Evolutionary conservation across 2,113 vertebrate genomes (phyloP).

Genomic region (Notarius lentiginosus): DNA sequence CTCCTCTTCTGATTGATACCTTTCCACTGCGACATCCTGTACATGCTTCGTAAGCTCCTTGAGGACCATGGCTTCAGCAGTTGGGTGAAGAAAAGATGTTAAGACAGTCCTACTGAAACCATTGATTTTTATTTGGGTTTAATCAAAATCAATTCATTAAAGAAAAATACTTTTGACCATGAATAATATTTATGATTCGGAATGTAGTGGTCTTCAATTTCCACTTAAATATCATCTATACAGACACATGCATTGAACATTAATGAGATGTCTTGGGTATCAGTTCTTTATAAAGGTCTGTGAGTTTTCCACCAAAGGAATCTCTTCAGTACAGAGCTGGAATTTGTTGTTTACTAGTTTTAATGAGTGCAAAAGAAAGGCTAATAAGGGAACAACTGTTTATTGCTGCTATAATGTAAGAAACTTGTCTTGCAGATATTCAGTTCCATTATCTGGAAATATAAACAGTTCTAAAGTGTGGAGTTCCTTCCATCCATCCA

Average conservation of each 20-base stretch:
- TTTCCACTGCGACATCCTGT: background rate
- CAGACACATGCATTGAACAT: background rate
- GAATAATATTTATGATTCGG: background rate
- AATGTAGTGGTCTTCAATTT: background rate
- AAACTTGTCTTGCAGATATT: no score
- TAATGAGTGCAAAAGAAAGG: no score
- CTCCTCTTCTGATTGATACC: background rate
- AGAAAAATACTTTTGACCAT: background rate
- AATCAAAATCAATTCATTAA: background rate
- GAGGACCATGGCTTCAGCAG: background rate
- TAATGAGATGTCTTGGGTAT: background rate
- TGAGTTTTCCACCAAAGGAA: no score
- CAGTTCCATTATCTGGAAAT: no score
- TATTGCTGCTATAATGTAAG: no score
- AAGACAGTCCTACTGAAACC: background rate
- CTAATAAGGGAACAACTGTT: no score
- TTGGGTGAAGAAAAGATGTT: background rate
- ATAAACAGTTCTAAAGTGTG: no score
- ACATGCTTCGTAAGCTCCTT: background rate
- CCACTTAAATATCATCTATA: background rate
- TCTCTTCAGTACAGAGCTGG: no score
- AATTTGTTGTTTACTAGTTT: no score
- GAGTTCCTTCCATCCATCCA: no score
- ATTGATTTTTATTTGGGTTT: background rate
- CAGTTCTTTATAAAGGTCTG: no score